Conservation (phyloP, 1,140 invertebrate species). For the Brachionus calyciflorus region DNA sequence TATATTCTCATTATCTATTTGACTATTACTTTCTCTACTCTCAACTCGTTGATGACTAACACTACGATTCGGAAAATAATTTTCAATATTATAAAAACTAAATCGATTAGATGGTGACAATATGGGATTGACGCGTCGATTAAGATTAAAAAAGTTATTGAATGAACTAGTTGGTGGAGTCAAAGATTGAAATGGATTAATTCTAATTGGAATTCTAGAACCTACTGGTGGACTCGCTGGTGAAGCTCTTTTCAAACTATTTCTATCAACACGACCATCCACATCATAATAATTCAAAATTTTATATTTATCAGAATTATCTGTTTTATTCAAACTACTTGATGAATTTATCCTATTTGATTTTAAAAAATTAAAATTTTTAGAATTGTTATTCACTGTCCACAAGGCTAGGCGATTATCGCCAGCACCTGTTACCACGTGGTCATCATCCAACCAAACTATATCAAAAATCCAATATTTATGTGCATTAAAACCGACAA, state of each 20-base stretch:
- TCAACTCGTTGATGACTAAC: not conserved
- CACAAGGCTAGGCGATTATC: conserved; percentile 69
- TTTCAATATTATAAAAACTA: conserved; percentile 31
- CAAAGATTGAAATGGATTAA: not conserved
- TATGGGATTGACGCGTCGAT: not conserved
- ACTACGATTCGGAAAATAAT: not conserved
- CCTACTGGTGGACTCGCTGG: not conserved
- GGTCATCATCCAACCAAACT: conserved; percentile 92
- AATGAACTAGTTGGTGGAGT: not conserved
- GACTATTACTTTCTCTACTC: not conserved
- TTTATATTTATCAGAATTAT: conserved; percentile 15
- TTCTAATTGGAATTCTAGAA: not conserved
- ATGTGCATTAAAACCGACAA: conserved; percentile 81
- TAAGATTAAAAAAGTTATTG: not conserved
- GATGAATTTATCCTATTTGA: conserved; percentile 24
- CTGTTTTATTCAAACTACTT: not conserved
- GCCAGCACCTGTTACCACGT: conserved; percentile 84
- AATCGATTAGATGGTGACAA: not conserved
- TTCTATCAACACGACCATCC: not conserved
- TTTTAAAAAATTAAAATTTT: not conserved
- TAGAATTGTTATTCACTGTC: conserved; percentile 57
- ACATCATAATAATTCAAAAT: conserved; percentile 13
- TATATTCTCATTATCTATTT: conserved; percentile 6
- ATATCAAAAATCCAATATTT: conserved; percentile 91
- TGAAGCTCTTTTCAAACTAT: not conserved